Conservation (phyloP, 2,113 vertebrate species). For the Sula dactylatra region DNA sequence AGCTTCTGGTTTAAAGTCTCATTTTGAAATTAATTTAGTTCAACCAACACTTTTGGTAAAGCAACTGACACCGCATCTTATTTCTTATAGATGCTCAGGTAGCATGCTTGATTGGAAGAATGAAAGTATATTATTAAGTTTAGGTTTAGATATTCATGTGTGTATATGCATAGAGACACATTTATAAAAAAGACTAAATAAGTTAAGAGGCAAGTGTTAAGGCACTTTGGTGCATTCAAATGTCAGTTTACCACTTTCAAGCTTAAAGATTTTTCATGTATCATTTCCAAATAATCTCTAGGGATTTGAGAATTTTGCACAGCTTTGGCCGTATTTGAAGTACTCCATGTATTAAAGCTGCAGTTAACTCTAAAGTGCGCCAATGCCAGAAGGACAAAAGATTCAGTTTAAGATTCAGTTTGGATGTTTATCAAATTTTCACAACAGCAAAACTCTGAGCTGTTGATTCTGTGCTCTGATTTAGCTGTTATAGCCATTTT, state of each 20-base stretch:
- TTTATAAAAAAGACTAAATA: neutral
- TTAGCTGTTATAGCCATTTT: neutral
- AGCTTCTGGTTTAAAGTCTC: neutral
- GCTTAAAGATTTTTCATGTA: neutral
- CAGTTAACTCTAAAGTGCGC: neutral
- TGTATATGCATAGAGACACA: neutral
- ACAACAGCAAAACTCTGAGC: neutral
- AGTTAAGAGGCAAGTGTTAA: neutral
- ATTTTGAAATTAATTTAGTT: neutral
- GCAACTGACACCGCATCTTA: neutral
- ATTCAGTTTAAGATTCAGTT: neutral
- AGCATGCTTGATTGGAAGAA: neutral
- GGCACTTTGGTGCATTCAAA: neutral
- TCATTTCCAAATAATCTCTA: neutral
- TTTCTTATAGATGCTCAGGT: neutral
- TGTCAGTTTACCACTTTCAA: neutral
- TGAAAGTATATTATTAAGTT: neutral
- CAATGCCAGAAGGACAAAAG: neutral
- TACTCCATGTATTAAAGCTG: neutral
- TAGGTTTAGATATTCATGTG: neutral
- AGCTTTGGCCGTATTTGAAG: neutral
- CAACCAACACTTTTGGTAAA: neutral
- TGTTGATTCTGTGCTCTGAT: too few relatives aligned
- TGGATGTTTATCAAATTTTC: neutral
- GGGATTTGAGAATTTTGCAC: neutral